Conservation (phyloP, 2,113 vertebrate genomes). For the Psilopogon haemacephalus region DNA sequence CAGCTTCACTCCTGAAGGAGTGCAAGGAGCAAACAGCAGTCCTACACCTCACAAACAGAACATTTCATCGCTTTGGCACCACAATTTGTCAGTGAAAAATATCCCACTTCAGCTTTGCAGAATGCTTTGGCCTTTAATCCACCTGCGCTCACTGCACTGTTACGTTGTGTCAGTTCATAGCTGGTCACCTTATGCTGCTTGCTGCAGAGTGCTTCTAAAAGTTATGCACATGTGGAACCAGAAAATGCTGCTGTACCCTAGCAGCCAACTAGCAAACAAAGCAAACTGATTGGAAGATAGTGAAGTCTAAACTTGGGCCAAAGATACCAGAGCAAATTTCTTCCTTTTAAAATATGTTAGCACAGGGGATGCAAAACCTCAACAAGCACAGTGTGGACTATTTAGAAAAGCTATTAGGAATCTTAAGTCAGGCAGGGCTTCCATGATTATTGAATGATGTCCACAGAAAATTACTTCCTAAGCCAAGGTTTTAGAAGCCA, state of each 20-base stretch:
- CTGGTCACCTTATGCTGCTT: not conserved
- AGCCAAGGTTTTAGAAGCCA: not conserved
- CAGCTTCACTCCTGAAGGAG: not conserved
- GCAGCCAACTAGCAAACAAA: not conserved
- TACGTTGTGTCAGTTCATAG: not conserved
- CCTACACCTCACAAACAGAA: not conserved
- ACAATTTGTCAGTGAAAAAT: not conserved
- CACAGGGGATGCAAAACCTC: not conserved
- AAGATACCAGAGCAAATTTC: not conserved
- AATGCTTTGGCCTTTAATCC: not conserved
- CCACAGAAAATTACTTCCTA: not conserved
- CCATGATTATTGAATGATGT: not conserved
- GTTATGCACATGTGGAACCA: not conserved
- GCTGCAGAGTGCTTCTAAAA: not conserved
- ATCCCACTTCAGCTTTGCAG: not conserved
- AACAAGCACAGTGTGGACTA: not conserved
- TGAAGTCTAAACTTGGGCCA: not conserved
- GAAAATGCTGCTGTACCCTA: not conserved
- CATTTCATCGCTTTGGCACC: not conserved
- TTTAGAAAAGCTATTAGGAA: not conserved
- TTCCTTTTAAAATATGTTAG: not conserved
- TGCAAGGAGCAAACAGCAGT: not conserved
- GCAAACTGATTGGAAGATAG: not conserved
- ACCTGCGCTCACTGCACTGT: not conserved
- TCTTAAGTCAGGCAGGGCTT: not conserved